Percentiles rank a stretch among this genome's conserved stretches.
phyloP scores from a whole-genome alignment of 92 coral and sea anemone genomes.

The Epizoanthus rinbou region DNA sequence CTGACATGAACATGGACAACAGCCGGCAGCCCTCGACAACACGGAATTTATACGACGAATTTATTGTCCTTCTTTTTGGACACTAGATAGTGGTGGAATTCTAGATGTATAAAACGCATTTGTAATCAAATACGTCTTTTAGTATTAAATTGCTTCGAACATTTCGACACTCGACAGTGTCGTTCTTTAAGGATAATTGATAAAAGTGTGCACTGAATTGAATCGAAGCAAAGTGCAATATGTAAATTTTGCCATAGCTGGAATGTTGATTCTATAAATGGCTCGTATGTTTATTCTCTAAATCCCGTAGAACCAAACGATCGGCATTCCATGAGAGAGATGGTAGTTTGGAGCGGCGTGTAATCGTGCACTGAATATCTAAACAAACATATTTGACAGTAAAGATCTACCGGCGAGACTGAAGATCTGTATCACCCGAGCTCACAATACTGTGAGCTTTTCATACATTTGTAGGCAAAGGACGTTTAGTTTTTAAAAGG shows the following conservation, averaged over 20 bases:
- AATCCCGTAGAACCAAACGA: background rate
- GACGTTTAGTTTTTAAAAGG: too few relatives aligned
- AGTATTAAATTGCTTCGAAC: background rate
- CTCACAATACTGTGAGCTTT: too few relatives aligned
- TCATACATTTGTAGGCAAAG: too few relatives aligned
- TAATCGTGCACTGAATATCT: background rate
- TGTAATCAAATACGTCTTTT: constrained; percentile 10
- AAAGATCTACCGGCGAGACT: background rate
- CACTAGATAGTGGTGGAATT: background rate
- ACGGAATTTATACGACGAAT: constrained; percentile 8
- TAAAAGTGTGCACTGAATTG: background rate
- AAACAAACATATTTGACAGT: background rate
- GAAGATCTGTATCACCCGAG: too few relatives aligned
- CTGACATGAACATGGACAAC: background rate
- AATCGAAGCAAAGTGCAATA: background rate
- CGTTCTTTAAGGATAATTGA: background rate
- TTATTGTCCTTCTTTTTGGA: constrained; percentile 3
- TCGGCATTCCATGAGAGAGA: constrained; percentile 4
- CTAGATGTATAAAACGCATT: constrained; percentile 1
- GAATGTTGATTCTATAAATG: constrained; percentile 2
- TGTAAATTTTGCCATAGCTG: constrained; percentile 24
- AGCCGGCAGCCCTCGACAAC: too few relatives aligned
- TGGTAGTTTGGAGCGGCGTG: background rate
- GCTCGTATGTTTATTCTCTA: background rate
- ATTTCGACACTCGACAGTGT: background rate